phyloP scores from a whole-genome alignment of 2,888 invertebrate genomes.

The Gnatocerus cornutus region DNA sequence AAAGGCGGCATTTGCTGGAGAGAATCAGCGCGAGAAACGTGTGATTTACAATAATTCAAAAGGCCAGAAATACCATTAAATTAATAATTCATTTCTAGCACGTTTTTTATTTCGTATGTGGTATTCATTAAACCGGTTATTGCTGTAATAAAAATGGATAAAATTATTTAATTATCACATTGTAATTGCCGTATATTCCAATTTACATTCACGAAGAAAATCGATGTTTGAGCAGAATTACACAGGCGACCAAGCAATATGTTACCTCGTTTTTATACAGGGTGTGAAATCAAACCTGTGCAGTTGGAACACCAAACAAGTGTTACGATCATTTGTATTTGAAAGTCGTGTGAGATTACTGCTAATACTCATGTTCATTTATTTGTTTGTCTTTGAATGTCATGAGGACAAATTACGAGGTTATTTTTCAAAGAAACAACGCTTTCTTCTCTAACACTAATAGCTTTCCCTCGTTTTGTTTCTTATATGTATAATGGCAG shows the following conservation, averaged over 20 bases:
- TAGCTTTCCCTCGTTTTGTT: constrained; percentile 41
- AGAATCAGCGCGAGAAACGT: too few species aligned
- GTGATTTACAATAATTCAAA: too few species aligned
- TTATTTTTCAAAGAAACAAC: constrained; percentile 66
- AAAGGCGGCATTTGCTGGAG: too few species aligned
- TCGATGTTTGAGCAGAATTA: constrained; percentile 3
- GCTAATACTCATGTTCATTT: constrained; percentile 60
- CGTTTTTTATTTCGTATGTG: background rate
- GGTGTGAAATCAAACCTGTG: constrained; percentile 29
- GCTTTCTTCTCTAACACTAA: constrained; percentile 53
- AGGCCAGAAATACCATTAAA: too few species aligned
- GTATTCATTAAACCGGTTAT: constrained; percentile 14
- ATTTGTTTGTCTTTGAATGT: constrained; percentile 57
- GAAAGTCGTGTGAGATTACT: constrained; percentile 58
- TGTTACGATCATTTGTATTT: constrained; percentile 54
- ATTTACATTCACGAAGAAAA: constrained; percentile 5
- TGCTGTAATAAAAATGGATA: constrained; percentile 12
- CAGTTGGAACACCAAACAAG: constrained; percentile 33
- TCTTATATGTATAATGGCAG: constrained; percentile 24
- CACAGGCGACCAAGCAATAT: constrained; percentile 20
- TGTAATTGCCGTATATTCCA: constrained; percentile 18
- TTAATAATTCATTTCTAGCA: too few species aligned
- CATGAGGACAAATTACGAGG: constrained; percentile 64
- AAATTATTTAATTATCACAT: constrained; percentile 32
- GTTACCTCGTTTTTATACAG: constrained; percentile 21